These are phyloP conservation scores for Bombus waltoni DNA, from an alignment of 1,140 invertebrate genomes.

Conservation along the genomic window DNA sequence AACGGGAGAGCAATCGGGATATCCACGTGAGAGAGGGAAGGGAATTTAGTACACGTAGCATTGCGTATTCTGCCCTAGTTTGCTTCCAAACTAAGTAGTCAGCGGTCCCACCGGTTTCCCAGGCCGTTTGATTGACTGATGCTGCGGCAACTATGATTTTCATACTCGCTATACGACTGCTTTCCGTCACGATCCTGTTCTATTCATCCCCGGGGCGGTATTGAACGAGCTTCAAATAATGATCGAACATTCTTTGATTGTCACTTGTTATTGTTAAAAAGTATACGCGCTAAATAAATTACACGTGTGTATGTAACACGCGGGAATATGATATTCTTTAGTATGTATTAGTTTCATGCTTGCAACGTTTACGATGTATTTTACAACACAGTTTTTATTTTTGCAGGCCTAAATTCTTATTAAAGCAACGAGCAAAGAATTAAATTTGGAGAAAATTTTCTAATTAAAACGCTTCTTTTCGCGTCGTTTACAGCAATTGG, in stretches of 20 bases:
- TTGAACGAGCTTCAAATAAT: neutral
- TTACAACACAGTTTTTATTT: too few relatives aligned
- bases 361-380: too few relatives aligned
- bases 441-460: too few relatives aligned
- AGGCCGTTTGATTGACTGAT: constrained; percentile 21
- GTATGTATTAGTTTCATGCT: too few relatives aligned
- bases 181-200: neutral
- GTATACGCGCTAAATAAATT: too few relatives aligned
- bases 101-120: constrained; percentile 18
- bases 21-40: constrained; percentile 5
- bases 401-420: too few relatives aligned
- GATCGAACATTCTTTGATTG: neutral
- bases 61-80: constrained; percentile 60
- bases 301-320: too few relatives aligned
- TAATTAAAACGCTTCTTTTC: too few relatives aligned
- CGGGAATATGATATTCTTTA: too few relatives aligned
- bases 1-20: constrained; percentile 6
- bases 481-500: too few relatives aligned
- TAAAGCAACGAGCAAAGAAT: too few relatives aligned
- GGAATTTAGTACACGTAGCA: constrained; percentile 32
- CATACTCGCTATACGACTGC: too few relatives aligned
- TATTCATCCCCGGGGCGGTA: neutral
- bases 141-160: constrained; percentile 35
- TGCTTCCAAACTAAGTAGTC: constrained; percentile 31
- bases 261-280: neutral